A percentile compares a stretch with the other conserved stretches of the same genome.
phyloP scores from a whole-genome alignment of 2,797 vertebrate genomes.

The Coranthus polyacanthus region DNA sequence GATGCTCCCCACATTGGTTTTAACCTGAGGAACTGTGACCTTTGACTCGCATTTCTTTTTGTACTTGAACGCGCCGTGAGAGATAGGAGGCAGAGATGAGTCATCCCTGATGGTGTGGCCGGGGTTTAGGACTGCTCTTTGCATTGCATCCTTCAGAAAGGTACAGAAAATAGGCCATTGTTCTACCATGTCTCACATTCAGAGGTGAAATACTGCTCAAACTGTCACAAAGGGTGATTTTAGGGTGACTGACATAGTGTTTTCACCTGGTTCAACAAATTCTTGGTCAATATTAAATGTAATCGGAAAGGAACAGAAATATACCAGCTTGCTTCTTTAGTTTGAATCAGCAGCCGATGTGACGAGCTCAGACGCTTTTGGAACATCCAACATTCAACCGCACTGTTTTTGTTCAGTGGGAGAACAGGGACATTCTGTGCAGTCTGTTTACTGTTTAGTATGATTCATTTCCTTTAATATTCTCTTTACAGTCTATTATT shows the following conservation, averaged over 20 bases:
- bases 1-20: conserved; percentile 57
- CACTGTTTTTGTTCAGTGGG: neutral
- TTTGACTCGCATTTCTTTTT: conserved; percentile 76
- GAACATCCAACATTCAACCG: neutral
- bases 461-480: conserved; percentile 2
- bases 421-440: neutral
- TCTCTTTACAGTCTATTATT: neutral
- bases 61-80: conserved; percentile 75
- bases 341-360: neutral
- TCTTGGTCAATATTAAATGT: conserved; percentile 2
- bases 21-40: conserved; percentile 74
- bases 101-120: conserved; percentile 35
- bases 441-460: neutral
- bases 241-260: too few species aligned
- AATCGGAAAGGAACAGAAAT: conserved; percentile 7
- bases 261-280: neutral
- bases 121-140: conserved; percentile 37
- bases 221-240: neutral
- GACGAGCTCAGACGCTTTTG: conserved; percentile 3
- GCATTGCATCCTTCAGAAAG: conserved; percentile 44
- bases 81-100: too few species aligned
- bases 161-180: neutral
- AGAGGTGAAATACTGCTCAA: conserved; percentile 8
- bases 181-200: conserved; percentile 2
- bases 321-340: neutral